These are phyloP conservation scores for Melinaea menophilus DNA, from an alignment of 2,888 invertebrate genomes.

Conservation along the genomic window DNA sequence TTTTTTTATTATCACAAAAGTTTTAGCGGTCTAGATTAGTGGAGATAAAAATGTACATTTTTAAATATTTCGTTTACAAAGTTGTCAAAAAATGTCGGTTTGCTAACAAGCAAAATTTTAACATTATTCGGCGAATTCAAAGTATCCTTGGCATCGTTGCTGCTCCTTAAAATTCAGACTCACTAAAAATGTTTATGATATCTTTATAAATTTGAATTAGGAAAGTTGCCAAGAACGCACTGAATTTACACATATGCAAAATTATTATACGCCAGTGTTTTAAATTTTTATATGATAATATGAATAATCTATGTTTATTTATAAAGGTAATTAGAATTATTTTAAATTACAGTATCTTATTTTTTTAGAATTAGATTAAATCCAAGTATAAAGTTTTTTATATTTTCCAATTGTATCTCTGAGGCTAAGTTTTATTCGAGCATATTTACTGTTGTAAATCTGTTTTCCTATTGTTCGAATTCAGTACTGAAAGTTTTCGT, in stretches of 20 bases:
- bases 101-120: constrained; percentile 8
- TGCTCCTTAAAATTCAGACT: constrained; percentile 17
- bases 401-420: constrained; percentile 11
- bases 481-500: constrained; percentile 37
- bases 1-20: too few relatives aligned
- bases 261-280: constrained; percentile 15
- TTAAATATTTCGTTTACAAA: neutral
- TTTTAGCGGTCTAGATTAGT: too few relatives aligned
- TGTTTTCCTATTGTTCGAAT: constrained; percentile 38
- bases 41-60: neutral
- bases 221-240: constrained; percentile 16
- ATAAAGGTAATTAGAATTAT: too few relatives aligned
- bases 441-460: constrained; percentile 25
- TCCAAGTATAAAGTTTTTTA: neutral
- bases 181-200: constrained; percentile 23
- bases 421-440: constrained; percentile 10
- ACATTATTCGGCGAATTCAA: constrained; percentile 3
- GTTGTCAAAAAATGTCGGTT: constrained; percentile 3
- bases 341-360: too few relatives aligned
- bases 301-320: too few relatives aligned
- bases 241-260: constrained; percentile 18
- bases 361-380: neutral
- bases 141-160: constrained; percentile 19
- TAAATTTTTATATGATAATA: neutral
- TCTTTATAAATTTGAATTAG: constrained; percentile 20